Evolutionary conservation across 2,888 invertebrate species (phyloP).

Genomic region (Spatulosminthurus flaviceps): DNA sequence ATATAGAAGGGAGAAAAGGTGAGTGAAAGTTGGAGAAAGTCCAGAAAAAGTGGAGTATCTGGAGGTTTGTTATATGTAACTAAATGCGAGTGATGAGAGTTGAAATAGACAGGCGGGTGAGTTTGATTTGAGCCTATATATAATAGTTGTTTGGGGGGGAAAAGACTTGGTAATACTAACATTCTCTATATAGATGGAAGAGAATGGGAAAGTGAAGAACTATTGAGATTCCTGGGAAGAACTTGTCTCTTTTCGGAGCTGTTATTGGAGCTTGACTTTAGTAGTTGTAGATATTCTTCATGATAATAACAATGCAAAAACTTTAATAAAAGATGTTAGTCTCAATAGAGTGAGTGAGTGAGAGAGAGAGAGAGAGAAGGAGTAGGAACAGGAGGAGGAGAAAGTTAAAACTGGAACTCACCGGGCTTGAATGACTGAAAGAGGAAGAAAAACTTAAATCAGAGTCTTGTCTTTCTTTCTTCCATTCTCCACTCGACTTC

Average conservation of each 20-base stretch:
- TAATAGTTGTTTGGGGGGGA: too few species aligned
- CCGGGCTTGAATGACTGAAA: slow-evolving; percentile 3
- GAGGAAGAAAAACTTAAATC: slow-evolving; percentile 29
- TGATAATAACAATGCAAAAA: slow-evolving; percentile 53
- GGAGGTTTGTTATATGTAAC: too few species aligned
- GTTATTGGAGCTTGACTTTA: slow-evolving; percentile 35
- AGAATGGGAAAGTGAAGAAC: slow-evolving; percentile 17
- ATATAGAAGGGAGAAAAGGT: too few species aligned
- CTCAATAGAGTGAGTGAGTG: slow-evolving; percentile 46
- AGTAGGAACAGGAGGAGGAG: slow-evolving; percentile 26
- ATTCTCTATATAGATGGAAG: neutral
- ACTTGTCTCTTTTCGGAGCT: slow-evolving; percentile 27
- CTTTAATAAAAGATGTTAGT: slow-evolving; percentile 53
- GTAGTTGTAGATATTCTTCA: slow-evolving; percentile 38
- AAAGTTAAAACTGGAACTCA: slow-evolving; percentile 47
- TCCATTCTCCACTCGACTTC: slow-evolving; percentile 25
- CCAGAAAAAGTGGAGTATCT: too few species aligned
- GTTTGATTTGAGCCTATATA: too few species aligned
- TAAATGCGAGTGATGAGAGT: too few species aligned
- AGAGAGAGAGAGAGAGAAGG: slow-evolving; percentile 5
- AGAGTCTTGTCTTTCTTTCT: slow-evolving; percentile 40
- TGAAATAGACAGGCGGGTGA: too few species aligned
- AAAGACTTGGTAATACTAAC: too few species aligned
- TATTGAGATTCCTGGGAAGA: slow-evolving; percentile 25
- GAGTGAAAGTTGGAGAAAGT: too few species aligned